phyloP scores from a whole-genome alignment of 2,888 invertebrate species.

The Alentia gelatinosa region DNA sequence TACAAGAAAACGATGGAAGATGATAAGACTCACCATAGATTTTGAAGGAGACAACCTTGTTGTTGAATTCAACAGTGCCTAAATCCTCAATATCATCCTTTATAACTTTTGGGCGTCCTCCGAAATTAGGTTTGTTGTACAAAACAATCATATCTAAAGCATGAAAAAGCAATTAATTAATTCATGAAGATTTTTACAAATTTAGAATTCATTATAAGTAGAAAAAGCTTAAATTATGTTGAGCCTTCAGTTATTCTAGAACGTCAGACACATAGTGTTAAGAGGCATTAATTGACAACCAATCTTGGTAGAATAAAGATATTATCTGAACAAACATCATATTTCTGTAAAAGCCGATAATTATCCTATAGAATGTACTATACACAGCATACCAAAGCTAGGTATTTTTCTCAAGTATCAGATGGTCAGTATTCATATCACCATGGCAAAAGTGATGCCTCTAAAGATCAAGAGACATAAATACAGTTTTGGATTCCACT shows the following conservation, averaged over 20 bases:
- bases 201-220: neutral
- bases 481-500: too few relatives aligned
- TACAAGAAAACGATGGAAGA: neutral
- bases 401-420: too few relatives aligned
- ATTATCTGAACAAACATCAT: neutral
- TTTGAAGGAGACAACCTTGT: slow-evolving; percentile 22
- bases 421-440: too few relatives aligned
- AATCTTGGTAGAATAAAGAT: neutral
- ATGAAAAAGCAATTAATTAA: neutral
- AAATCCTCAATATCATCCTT: neutral
- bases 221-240: neutral
- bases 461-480: too few relatives aligned
- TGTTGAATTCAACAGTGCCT: neutral
- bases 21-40: slow-evolving; percentile 15
- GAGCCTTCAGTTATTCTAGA: neutral
- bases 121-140: slow-evolving; percentile 22
- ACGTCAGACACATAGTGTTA: neutral
- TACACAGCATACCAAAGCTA: too few relatives aligned
- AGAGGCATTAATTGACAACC: neutral
- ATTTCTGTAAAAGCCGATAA: neutral
- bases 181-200: neutral
- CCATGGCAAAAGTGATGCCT: too few relatives aligned
- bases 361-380: neutral
- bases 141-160: neutral
- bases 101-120: neutral